Conservation (phyloP, 2,888 invertebrate species). For the Metallyticus violacea region DNA sequence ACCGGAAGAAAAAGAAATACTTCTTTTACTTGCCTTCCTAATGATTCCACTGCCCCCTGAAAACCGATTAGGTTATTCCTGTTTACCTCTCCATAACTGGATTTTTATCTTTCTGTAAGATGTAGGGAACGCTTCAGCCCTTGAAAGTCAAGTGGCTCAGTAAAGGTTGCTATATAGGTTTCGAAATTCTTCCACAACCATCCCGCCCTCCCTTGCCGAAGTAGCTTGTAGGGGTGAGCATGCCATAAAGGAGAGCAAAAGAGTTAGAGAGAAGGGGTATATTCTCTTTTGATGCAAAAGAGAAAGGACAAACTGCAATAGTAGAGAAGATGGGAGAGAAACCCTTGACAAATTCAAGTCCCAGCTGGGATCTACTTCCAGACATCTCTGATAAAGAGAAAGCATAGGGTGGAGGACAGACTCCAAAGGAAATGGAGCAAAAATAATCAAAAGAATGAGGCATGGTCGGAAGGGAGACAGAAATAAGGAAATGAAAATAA, state of each 20-base stretch:
- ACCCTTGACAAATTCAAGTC: neutral
- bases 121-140: neutral
- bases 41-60: neutral
- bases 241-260: neutral
- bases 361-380: neutral
- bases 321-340: neutral
- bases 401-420: neutral
- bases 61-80: neutral
- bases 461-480: neutral
- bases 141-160: neutral
- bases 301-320: neutral
- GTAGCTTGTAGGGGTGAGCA: neutral
- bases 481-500: neutral
- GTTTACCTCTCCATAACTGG: neutral
- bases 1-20: neutral
- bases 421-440: constrained; percentile 1
- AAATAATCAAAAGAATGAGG: neutral
- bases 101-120: neutral
- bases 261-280: neutral
- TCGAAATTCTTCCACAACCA: neutral
- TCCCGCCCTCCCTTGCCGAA: neutral
- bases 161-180: neutral
- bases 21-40: neutral
- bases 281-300: neutral
- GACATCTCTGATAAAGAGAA: neutral